Evolutionary conservation across 2,797 vertebrate species (phyloP), one percentile per base, ranked within the genome.

Genomic region (Tapirus indicus): DNA sequence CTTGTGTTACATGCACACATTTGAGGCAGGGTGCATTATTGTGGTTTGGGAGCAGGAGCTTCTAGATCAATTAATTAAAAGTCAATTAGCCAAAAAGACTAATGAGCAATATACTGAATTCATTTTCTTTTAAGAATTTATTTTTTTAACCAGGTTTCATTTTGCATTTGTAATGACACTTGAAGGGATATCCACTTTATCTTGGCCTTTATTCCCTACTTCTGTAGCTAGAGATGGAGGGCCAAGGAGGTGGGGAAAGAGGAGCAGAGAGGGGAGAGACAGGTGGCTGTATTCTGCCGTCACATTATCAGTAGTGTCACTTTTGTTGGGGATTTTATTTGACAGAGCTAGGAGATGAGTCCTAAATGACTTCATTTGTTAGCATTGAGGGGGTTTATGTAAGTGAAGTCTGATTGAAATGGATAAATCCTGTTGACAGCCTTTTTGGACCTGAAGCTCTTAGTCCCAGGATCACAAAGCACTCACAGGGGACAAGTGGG

Each of bases 131-230:
- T 47, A 88, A 94, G 27, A 69, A 79, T 71, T 80, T 89, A 38
- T 44, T 93, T 94, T 94, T 86, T 78, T 72, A 91, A 54, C 5
- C 9, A 66, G 6, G 17, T 91, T 96, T 96, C 49, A 89, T 86
- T 93, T 91, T 58, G 4, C 10, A 79, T 62, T 49, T 12, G 38
- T 87, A 68, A 49, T n/a, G 74, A 17, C 16, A 78, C 41, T 95
- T 82, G 52, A 44, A 88, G 41, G 18, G 49, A 64, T 27, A 52
- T 47, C 95, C 32, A 56, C 32, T 89, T 82, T 79, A 85, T 44
- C 41, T 89, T 80, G 71, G 17, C 25, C 25, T 86, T 94, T 44
- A 32, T 66, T 77, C 54, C 3, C 7, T 66, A 62, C 13, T 41
- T 64, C 13, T 69, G 7, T 68, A 82, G 29, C 60, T 74, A 62